These are phyloP conservation scores for Noctua comes DNA, from an alignment of 2,888 invertebrate genomes.

Conservation along the genomic window DNA sequence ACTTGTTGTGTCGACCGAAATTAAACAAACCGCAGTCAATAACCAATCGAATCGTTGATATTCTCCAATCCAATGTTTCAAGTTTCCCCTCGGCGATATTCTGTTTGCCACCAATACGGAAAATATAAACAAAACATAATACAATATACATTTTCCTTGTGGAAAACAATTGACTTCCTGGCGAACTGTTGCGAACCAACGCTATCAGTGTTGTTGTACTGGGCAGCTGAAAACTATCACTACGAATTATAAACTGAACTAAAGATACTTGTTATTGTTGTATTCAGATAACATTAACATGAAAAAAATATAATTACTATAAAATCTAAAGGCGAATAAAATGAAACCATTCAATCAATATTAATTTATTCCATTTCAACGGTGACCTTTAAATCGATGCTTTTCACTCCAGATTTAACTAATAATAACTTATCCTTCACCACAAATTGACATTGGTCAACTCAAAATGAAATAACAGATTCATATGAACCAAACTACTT, in stretches of 20 bases:
- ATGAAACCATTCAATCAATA: neutral
- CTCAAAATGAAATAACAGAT: neutral
- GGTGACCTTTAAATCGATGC: neutral
- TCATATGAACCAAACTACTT: neutral
- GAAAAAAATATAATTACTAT: neutral
- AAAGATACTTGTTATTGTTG: neutral
- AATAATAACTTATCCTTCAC: neutral
- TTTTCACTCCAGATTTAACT: neutral
- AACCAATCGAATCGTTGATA: slow-evolving; percentile 43
- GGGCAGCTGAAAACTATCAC: slow-evolving; percentile 5
- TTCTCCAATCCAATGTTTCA: slow-evolving; percentile 46
- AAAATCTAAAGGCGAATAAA: neutral
- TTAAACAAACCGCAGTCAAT: slow-evolving; percentile 37
- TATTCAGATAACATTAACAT: neutral
- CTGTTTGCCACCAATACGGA: slow-evolving; percentile 49
- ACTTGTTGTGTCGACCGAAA: slow-evolving; percentile 21
- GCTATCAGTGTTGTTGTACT: neutral
- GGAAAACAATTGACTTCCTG: slow-evolving; percentile 42
- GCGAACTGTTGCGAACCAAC: neutral
- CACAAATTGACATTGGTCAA: neutral
- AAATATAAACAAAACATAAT: slow-evolving; percentile 55
- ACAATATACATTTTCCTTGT: slow-evolving; percentile 51
- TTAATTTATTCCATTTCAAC: neutral
- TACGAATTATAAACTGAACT: neutral
- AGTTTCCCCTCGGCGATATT: slow-evolving; percentile 33